phyloP scores from a whole-genome alignment of 2,113 vertebrate species.

The Clarias gariepinus region DNA sequence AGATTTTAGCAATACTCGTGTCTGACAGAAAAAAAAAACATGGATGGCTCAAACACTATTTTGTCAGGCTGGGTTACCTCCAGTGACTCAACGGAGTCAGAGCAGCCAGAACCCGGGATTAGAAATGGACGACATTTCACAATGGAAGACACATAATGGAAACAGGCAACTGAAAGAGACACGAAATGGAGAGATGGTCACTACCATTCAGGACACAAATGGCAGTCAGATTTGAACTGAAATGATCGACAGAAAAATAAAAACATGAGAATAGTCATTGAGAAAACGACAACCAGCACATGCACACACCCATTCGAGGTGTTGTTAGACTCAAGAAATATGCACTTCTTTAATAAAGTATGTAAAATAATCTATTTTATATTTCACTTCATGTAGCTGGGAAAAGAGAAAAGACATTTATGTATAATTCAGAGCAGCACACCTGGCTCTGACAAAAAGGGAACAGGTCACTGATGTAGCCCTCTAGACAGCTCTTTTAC shows the following conservation, averaged over 20 bases:
- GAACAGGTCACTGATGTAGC: slow-evolving; percentile 37
- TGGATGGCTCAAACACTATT: background rate
- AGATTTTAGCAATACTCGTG: background rate
- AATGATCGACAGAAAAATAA: slow-evolving; percentile 26
- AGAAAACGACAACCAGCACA: background rate
- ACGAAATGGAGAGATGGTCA: slow-evolving; percentile 53
- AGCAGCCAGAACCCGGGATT: slow-evolving; percentile 43
- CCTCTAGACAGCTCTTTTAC: slow-evolving; percentile 41
- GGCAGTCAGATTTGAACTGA: slow-evolving; percentile 24
- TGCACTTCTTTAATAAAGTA: background rate
- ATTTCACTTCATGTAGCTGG: slow-evolving; percentile 2
- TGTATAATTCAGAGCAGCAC: slow-evolving; percentile 32
- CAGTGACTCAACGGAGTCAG: slow-evolving; percentile 47
- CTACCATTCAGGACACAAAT: slow-evolving; percentile 42
- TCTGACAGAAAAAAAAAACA: background rate
- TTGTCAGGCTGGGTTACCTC: slow-evolving; percentile 47
- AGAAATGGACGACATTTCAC: slow-evolving; percentile 53
- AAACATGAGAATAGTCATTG: background rate
- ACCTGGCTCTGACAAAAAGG: slow-evolving; percentile 3
- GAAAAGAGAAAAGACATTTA: slow-evolving; percentile 8
- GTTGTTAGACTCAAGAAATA: background rate
- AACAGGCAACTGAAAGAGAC: slow-evolving; percentile 56
- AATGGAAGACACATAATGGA: slow-evolving; percentile 55
- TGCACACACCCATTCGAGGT: too few species aligned
- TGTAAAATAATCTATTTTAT: background rate